A percentile compares a stretch with the other conserved stretches of the same genome.
Evolutionary conservation across 2,113 vertebrate species (phyloP).

Genomic region (Prunella himalayana): DNA sequence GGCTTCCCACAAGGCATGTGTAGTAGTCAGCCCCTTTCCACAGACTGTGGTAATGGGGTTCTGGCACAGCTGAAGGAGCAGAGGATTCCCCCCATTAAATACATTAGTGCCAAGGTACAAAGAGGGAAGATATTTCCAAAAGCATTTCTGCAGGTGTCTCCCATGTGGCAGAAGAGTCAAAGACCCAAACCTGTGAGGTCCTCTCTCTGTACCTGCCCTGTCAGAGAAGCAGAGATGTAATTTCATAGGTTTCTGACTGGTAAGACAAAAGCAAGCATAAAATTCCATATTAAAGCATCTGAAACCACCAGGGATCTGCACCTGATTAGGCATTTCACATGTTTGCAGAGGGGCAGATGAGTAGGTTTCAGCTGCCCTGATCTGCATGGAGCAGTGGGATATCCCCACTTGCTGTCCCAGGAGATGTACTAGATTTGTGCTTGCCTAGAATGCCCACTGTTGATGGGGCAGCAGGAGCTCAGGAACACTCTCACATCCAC

Average conservation of each 20-base stretch:
- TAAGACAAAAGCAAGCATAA: neutral
- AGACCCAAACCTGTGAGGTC: neutral
- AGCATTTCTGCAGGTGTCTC: neutral
- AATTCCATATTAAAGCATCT: neutral
- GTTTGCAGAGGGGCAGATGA: neutral
- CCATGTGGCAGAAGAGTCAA: neutral
- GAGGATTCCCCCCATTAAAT: neutral
- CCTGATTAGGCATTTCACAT: neutral
- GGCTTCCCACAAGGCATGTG: neutral
- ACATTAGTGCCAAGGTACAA: fast-evolving
- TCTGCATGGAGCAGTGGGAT: neutral
- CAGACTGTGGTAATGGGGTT: neutral
- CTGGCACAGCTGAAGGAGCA: neutral
- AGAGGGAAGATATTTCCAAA: neutral
- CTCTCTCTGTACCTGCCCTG: neutral
- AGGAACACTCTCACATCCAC: neutral
- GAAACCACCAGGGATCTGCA: neutral
- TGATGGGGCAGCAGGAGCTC: neutral
- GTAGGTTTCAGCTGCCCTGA: neutral
- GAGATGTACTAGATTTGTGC: neutral
- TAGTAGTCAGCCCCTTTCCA: neutral
- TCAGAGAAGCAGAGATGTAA: neutral
- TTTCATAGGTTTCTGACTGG: neutral
- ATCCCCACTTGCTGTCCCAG: neutral
- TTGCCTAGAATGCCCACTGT: neutral